phyloP scores from a whole-genome alignment of 1,140 invertebrate genomes.

The Anadara kagoshimensis region DNA sequence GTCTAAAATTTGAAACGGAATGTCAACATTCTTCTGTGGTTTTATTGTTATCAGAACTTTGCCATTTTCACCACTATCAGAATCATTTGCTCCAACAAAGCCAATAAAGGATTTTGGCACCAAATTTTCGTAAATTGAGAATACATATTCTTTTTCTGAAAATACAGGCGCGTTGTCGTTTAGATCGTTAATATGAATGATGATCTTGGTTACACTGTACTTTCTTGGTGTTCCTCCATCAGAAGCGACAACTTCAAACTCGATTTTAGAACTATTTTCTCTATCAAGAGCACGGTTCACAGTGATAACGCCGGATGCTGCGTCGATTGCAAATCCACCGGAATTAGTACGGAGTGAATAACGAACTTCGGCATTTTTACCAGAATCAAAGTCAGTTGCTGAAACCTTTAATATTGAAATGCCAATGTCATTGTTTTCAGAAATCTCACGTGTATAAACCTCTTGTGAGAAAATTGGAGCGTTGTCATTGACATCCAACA shows the following conservation, averaged over 20 bases:
- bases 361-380: constrained; percentile 81
- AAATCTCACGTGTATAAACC: constrained; percentile 26
- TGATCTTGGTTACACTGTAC: constrained; percentile 93
- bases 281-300: constrained; percentile 44
- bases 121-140: constrained; percentile 49
- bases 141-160: constrained; percentile 44
- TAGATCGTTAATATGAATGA: constrained; percentile 91
- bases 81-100: constrained; percentile 79
- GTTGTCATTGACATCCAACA: constrained; percentile 94
- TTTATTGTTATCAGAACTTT: constrained; percentile 62
- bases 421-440: constrained; percentile 81
- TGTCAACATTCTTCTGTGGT: constrained; percentile 21
- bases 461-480: constrained; percentile 81
- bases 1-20: constrained; percentile 62
- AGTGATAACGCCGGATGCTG: constrained; percentile 46
- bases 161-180: constrained; percentile 95
- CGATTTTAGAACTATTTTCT: constrained; percentile 74
- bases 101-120: constrained; percentile 37
- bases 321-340: constrained; percentile 41
- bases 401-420: constrained; percentile 82
- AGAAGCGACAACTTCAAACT: constrained; percentile 84
- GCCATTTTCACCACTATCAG: constrained; percentile 91
- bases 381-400: constrained; percentile 93
- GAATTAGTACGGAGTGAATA: constrained; percentile 35
- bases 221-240: constrained; percentile 73